Evolutionary conservation across 2,888 invertebrate genomes (phyloP), one percentile per base, ranked within the genome.

Genomic region (Seladonia tumulorum): DNA sequence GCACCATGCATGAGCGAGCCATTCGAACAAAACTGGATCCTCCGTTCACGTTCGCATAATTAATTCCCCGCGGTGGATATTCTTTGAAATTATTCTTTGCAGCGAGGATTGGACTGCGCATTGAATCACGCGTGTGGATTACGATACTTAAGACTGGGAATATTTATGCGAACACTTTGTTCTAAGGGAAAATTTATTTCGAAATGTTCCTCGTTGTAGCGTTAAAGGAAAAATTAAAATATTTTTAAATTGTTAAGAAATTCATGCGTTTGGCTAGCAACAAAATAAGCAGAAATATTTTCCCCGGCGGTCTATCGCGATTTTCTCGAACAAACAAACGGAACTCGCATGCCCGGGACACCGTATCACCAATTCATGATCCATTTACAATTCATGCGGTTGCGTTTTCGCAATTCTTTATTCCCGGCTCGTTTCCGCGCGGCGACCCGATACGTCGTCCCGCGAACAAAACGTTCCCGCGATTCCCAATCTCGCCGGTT

Each of bases 351-450:
- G 5, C 35, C n/a, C 45, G 70, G n/a, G 5, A 16, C 35, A 70
- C 60, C 29, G 18, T 29, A 79, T 29, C 35, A 73, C 18, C 78
- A 25, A 66, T 66, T 73, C 39, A 57, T 57, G 73, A 45, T 25
- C 29, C 49, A 73, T 29, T 39, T 22, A 35, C 79, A 49, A 74
- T 73, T 73, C 79, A 47, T 68, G 22, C 47, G 49, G 25, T 7
- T 10, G 53, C 73, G 68, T 73, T 53, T 49, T 18, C 35, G 16
- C 79, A 47, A 66, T 74, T 82, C 73, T 73, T 47, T 68, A n/a
- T 22, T 35, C 53, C 16, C 73, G 72, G 42, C 72, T 74, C 68
- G 66, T 74, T 74, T 79, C 53, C 72, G 1, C 49, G 29, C 63
- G 25, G 29, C 72, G 35, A 29, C 60, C 25, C 42, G 57, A 7